Conservation (phyloP, 2,113 vertebrate genomes). For the Pao palembangensis region DNA sequence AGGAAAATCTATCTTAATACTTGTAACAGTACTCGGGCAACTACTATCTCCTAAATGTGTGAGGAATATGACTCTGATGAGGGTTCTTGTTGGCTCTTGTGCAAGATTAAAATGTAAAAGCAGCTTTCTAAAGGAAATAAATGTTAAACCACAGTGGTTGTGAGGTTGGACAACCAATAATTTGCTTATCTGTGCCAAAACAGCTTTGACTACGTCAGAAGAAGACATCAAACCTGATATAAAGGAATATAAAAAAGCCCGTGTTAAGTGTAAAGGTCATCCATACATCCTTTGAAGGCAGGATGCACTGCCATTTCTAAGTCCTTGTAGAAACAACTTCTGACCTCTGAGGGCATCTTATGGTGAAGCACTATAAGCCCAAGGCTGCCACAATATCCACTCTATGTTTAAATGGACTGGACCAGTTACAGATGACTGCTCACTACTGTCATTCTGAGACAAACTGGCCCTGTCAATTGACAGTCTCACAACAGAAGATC, state of each 20-base stretch:
- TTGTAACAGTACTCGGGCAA: no score
- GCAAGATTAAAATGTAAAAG: no score
- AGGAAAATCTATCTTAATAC: no score
- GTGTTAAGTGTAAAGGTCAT: slow-evolving; percentile 46
- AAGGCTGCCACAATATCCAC: slow-evolving; percentile 66
- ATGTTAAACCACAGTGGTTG: no score
- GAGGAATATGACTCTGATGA: no score
- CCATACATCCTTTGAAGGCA: slow-evolving; percentile 46
- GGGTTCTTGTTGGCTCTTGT: no score
- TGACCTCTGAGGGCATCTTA: slow-evolving; percentile 57
- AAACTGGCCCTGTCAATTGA: slow-evolving; percentile 26
- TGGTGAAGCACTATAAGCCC: slow-evolving; percentile 35
- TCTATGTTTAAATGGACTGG: slow-evolving; percentile 74
- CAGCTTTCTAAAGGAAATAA: no score
- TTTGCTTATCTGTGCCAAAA: no score
- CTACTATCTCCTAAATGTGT: no score
- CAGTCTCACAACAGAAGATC: slow-evolving; percentile 23
- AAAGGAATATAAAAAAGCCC: slow-evolving; percentile 7
- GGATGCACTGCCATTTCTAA: slow-evolving; percentile 51
- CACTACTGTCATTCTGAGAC: slow-evolving; percentile 46
- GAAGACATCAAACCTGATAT: slow-evolving; percentile 20
- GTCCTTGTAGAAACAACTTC: slow-evolving; percentile 50
- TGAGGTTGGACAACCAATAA: no score
- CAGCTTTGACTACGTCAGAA: slow-evolving; percentile 11
- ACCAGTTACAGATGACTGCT: slow-evolving; percentile 52